phyloP scores from a whole-genome alignment of 1,140 invertebrate genomes.

The Calephelis nemesis region DNA sequence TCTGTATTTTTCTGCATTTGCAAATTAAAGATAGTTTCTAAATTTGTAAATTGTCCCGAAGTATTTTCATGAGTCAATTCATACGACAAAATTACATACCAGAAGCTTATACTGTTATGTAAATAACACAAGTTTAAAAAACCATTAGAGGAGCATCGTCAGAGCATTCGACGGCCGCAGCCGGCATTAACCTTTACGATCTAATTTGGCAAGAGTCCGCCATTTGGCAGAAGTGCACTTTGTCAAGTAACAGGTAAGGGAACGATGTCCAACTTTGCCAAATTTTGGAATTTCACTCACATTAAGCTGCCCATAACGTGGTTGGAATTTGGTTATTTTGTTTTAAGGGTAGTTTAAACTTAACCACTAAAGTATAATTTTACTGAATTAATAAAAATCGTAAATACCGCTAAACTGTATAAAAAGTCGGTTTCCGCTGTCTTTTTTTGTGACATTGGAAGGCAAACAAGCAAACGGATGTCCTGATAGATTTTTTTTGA shows the following conservation, averaged over 20 bases:
- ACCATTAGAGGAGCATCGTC: slow-evolving; percentile 32
- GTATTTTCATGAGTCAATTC: no score
- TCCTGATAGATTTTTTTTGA: no score
- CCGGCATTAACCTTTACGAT: slow-evolving; percentile 54
- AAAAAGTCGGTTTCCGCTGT: no score
- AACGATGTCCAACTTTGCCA: slow-evolving; percentile 35
- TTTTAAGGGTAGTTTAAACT: background rate
- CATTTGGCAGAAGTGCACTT: slow-evolving; percentile 46
- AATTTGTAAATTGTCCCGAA: no score
- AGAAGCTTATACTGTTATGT: background rate
- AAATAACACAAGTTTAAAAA: slow-evolving; percentile 23
- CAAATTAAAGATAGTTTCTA: no score
- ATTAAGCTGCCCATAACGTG: slow-evolving; percentile 2
- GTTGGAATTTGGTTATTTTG: background rate
- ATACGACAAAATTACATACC: background rate
- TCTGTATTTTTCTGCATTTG: no score
- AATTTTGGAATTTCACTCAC: slow-evolving; percentile 26
- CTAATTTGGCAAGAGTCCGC: slow-evolving; percentile 47
- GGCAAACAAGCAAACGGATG: no score
- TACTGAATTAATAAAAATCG: no score
- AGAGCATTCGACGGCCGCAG: slow-evolving; percentile 27
- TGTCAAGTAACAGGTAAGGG: slow-evolving; percentile 45
- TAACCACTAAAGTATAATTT: background rate
- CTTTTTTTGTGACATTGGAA: no score
- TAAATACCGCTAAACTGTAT: no score